Evolutionary conservation across 1,140 invertebrate genomes (phyloP).

Genomic region (Drosophila grimshawi): DNA sequence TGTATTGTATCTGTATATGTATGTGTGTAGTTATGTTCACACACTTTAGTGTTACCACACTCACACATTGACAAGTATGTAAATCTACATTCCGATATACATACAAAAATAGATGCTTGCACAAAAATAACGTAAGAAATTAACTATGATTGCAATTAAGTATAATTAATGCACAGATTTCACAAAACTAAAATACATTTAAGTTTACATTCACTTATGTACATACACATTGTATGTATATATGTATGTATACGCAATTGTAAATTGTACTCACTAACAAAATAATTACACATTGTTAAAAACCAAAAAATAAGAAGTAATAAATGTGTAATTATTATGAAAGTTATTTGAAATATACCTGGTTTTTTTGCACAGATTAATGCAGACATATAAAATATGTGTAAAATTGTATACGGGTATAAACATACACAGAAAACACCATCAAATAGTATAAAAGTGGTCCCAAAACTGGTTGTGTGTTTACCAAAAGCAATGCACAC

Average conservation of each 20-base stretch:
- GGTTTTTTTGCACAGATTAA: conserved; percentile 15
- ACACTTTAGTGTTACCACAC: not conserved
- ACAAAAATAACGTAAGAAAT: conserved; percentile 3
- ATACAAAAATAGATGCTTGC: conserved; percentile 6
- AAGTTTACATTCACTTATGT: conserved; percentile 1
- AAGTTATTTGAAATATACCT: conserved; percentile 9
- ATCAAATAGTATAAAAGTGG: conserved; percentile 12
- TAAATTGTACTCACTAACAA: not conserved
- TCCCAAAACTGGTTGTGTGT: conserved; percentile 22
- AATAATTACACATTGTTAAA: not conserved
- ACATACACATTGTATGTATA: not conserved
- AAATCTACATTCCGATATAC: not conserved
- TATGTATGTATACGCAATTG: not conserved
- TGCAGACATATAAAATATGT: conserved; percentile 11
- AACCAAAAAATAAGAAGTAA: not conserved
- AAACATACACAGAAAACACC: conserved; percentile 28
- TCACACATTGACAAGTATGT: not conserved
- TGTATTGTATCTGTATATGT: not conserved
- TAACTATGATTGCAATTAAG: not conserved
- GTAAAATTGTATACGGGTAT: conserved; percentile 14
- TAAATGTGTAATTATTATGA: not conserved
- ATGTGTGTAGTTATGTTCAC: conserved; percentile 5
- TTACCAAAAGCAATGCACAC: conserved; percentile 36
- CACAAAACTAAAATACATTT: not conserved
- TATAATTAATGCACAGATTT: conserved; percentile 2